phyloP scores from a whole-genome alignment of 2,797 vertebrate species.

The Dipus sagitta region DNA sequence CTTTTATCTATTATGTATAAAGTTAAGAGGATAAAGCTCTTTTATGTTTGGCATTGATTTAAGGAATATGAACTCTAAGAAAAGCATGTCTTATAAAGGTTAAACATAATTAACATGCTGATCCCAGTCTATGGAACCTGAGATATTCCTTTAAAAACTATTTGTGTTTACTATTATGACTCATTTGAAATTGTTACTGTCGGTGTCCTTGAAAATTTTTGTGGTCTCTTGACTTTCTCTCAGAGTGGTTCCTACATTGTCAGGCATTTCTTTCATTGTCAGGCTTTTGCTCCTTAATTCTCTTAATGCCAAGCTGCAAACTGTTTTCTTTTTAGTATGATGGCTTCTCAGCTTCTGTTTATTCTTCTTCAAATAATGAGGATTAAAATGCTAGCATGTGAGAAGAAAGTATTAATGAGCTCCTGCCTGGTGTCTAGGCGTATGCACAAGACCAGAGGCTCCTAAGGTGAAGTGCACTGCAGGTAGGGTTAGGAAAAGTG shows the following conservation, averaged over 20 bases:
- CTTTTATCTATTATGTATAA: conserved; percentile 25
- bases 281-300: conserved; percentile 42
- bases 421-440: not conserved
- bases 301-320: not conserved
- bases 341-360: conserved; percentile 34
- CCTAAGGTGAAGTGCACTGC: not conserved
- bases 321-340: conserved; percentile 45
- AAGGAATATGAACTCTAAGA: not conserved
- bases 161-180: not conserved
- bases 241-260: conserved; percentile 5
- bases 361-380: conserved; percentile 52
- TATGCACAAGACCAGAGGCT: not conserved
- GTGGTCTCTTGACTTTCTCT: conserved; percentile 47
- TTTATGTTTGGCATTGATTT: not conserved
- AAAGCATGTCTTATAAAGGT: conserved; percentile 21
- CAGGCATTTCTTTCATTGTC: not conserved
- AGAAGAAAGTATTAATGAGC: conserved; percentile 20
- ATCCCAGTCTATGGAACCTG: not conserved
- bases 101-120: conserved; percentile 25
- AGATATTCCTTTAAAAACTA: conserved; percentile 33
- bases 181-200: too few relatives aligned
- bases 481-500: conserved; percentile 36
- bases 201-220: conserved; percentile 28
- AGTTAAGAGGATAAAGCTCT: conserved; percentile 58
- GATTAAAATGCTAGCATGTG: not conserved